Evolutionary conservation across 1,140 invertebrate genomes (phyloP).

Genomic region (Bicyclus anynana): DNA sequence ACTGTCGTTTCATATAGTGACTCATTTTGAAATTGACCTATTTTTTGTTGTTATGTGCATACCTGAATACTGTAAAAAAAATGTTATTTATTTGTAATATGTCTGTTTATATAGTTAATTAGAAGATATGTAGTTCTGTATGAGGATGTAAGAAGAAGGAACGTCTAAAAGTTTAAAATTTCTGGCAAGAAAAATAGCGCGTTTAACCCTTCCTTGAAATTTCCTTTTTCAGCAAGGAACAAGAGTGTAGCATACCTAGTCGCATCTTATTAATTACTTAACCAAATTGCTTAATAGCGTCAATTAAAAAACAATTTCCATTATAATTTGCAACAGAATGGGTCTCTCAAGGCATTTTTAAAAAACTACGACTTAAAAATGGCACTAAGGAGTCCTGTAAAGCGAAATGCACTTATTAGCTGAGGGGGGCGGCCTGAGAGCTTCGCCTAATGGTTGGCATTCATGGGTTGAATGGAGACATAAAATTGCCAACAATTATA

Average conservation of each 20-base stretch:
- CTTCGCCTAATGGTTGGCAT: conserved; percentile 69
- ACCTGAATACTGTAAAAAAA: no score
- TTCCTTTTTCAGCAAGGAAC: conserved; percentile 10
- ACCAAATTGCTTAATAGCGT: conserved; percentile 60
- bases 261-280: conserved; percentile 56
- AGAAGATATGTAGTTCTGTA: no score
- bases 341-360: conserved; percentile 52
- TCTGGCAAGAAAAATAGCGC: not conserved
- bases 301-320: conserved; percentile 54
- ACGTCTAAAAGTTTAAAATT: not conserved
- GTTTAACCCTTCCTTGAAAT: not conserved
- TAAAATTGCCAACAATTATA: conserved; percentile 75
- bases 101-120: no score
- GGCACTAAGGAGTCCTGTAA: conserved; percentile 68
- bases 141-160: no score
- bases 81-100: no score
- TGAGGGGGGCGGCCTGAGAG: conserved; percentile 59
- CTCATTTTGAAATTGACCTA: no score
- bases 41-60: no score
- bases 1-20: no score
- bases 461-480: conserved; percentile 68
- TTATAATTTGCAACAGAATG: conserved; percentile 42
- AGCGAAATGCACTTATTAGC: conserved; percentile 75
- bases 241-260: conserved; percentile 21
- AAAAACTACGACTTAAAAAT: conserved; percentile 63